Evolutionary conservation across 2,113 vertebrate species (phyloP).

Genomic region (Ibidorhyncha struthersii): DNA sequence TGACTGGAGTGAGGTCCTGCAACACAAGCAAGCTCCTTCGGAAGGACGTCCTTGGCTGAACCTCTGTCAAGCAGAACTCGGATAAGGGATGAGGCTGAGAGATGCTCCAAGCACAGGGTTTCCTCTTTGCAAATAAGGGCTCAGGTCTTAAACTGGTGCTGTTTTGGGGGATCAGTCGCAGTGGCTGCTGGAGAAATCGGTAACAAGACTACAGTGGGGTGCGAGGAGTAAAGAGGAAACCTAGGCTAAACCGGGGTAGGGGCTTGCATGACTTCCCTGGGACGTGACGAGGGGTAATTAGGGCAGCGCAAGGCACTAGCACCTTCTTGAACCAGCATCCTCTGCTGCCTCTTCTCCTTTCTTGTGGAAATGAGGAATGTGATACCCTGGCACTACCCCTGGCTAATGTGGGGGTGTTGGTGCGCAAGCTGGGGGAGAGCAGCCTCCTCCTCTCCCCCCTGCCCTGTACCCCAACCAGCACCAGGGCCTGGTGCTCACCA

Average conservation of each 20-base stretch:
- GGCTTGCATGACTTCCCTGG: accelerated
- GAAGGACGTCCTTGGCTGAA: neutral
- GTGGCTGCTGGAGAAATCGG: neutral
- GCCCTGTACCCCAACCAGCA: neutral
- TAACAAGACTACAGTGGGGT: accelerated
- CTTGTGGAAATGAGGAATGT: neutral
- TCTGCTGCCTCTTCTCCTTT: neutral
- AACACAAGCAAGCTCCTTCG: neutral
- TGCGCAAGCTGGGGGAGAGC: neutral
- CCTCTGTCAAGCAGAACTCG: neutral
- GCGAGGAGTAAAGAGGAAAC: neutral
- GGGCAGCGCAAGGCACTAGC: neutral
- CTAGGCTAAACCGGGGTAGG: neutral
- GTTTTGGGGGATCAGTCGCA: accelerated
- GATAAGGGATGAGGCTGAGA: neutral
- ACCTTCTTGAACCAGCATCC: neutral
- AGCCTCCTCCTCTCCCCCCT: neutral
- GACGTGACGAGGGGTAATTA: neutral
- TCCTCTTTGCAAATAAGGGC: neutral
- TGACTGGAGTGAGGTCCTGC: neutral
- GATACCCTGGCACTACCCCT: neutral
- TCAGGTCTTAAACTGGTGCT: accelerated
- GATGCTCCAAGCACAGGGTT: neutral
- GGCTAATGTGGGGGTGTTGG: neutral
- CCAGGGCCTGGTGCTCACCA: neutral